Evolutionary conservation across 2,797 vertebrate genomes (phyloP).

Genomic region (Melanotaenia boesemani): DNA sequence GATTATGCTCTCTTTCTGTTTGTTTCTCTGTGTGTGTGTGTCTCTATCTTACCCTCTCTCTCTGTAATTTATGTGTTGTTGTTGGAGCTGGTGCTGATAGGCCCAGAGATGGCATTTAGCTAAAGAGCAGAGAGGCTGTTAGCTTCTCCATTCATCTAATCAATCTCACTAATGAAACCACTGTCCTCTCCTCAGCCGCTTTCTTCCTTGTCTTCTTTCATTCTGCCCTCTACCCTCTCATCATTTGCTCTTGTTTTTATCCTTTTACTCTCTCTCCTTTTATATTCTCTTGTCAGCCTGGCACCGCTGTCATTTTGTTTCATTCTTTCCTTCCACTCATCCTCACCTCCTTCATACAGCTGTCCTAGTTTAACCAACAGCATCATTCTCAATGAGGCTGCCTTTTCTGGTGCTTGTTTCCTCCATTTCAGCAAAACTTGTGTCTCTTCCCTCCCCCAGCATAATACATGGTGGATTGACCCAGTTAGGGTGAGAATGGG

Average conservation of each 20-base stretch:
- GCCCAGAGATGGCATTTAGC: constrained; percentile 84
- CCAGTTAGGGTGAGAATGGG: constrained; percentile 73
- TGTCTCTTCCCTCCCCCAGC: constrained; percentile 50
- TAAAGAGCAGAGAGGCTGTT: constrained; percentile 84
- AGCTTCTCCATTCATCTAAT: constrained; percentile 83
- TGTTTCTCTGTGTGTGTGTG: constrained; percentile 21
- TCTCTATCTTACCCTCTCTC: constrained; percentile 1
- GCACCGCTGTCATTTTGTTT: constrained; percentile 17
- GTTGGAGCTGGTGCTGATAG: constrained; percentile 76
- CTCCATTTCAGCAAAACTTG: constrained; percentile 59
- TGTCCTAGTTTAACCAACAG: constrained; percentile 64
- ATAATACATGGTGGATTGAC: constrained; percentile 72
- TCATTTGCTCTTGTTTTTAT: constrained; percentile 59
- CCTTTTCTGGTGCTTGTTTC: constrained; percentile 63
- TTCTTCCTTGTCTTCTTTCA: constrained; percentile 49
- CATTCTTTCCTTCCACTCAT: constrained; percentile 26
- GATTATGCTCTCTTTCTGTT: constrained; percentile 58
- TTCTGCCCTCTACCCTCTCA: constrained; percentile 65
- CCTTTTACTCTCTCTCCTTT: constrained; percentile 38
- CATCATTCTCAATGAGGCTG: constrained; percentile 57
- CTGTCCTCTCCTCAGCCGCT: constrained; percentile 72
- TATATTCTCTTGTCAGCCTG: constrained; percentile 15
- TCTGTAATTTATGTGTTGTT: constrained; percentile 78
- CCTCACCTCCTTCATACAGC: constrained; percentile 35
- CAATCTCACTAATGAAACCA: constrained; percentile 84